Evolutionary conservation across 2,113 vertebrate species (phyloP), one percentile per base, ranked within the genome.

Genomic region (Prinia subflava): DNA sequence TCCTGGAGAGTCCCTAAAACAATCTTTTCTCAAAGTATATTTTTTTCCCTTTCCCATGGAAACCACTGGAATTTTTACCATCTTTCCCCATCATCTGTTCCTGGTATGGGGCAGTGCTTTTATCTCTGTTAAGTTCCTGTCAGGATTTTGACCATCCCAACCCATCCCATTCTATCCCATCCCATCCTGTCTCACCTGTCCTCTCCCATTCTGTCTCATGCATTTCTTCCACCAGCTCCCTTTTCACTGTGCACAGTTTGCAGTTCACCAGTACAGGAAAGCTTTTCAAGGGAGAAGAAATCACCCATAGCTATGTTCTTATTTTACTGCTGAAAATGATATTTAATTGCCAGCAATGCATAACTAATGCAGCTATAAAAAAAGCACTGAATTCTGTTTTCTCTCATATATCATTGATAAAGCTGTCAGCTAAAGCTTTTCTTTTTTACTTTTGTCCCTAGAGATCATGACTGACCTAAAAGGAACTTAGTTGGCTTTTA

Each of bases 351-450:
- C 71, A 90, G 37, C 82, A 93, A 37, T 27, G 46, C 63, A 46
- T 73, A 96, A 79, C 44, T 53, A 52, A 68, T 55, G 80, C 57
- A 77, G 50, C 63, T 88, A 83, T 21, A 90, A 82, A 88, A 91
- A 94, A 83, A 84, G 37, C 27, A 55, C 24, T 50, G 75, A 47
- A 88, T 90, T 94, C 82, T 82, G 53, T 76, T 94, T 78, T 93
- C 59, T 25, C 63, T 96, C 82, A 88, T 90, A 30, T 57, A 71
- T 76, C 82, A 80, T 62, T 9, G 8, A 79, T 91, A 93, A 79
- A 68, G 46, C 46, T 94, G 84, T 56, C 90, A 94, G 44, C 53
- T 39, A 69, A 87, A 64, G 53, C 28, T 94, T 93, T 69, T 25
- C 53, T 80, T 94, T 81, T 75, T 73, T 21, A 65, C 37, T 83